These are phyloP conservation scores for Hesperia comma DNA, from an alignment of 2,888 invertebrate genomes.

Conservation along the genomic window DNA sequence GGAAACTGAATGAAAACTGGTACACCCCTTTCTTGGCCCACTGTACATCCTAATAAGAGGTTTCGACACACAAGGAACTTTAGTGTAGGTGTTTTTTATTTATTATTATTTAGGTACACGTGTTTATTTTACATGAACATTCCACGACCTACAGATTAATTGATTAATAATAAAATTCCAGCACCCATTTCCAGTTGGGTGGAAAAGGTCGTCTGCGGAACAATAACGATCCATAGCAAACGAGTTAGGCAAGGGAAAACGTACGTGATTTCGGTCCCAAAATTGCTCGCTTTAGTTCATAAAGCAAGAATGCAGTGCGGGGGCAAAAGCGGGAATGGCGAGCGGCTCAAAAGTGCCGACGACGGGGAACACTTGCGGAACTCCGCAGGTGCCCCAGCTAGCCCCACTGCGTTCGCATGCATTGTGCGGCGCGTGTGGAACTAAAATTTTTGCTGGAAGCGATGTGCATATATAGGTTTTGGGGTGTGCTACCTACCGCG, in stretches of 20 bases:
- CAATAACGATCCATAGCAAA: slow-evolving; percentile 9
- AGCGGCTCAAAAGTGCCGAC: slow-evolving; percentile 55
- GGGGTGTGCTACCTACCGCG: no score
- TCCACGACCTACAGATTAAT: no score
- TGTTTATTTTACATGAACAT: no score
- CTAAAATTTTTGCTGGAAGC: slow-evolving; percentile 7
- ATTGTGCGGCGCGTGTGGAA: slow-evolving; percentile 40
- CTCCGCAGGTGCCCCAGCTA: slow-evolving; percentile 48
- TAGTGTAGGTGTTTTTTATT: no score
- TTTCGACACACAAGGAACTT: no score
- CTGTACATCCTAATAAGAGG: no score
- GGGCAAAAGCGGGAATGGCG: slow-evolving; percentile 62
- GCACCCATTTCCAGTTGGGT: no score
- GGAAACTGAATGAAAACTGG: no score
- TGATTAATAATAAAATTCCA: no score
- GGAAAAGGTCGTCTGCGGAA: not conserved
- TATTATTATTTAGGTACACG: no score
- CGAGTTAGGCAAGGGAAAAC: slow-evolving; percentile 9
- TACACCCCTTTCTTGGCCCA: no score
- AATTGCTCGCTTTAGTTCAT: slow-evolving; percentile 44
- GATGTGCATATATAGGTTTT: not conserved
- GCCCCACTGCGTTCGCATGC: slow-evolving; percentile 47
- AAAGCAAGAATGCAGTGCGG: slow-evolving; percentile 59
- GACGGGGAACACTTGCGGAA: slow-evolving; percentile 45
- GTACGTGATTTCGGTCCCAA: slow-evolving; percentile 30